Percentiles rank a stretch among this genome's conserved stretches.
These are phyloP conservation scores for Meteorus cinctellus DNA, from an alignment of 2,888 invertebrate species.

Conservation along the genomic window DNA sequence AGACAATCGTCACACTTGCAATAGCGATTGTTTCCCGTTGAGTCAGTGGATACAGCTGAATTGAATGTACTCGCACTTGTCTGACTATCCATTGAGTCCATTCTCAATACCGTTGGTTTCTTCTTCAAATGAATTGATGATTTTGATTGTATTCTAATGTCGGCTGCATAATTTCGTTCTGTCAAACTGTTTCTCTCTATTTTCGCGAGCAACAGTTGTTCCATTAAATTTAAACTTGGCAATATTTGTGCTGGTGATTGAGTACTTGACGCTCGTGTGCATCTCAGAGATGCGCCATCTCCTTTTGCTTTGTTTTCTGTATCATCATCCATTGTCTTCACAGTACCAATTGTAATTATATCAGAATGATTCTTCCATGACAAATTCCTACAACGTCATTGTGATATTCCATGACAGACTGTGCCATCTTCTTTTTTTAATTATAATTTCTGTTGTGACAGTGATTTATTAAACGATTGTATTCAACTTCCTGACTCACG, in stretches of 20 bases:
- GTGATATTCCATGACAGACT: background rate
- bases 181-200: constrained; percentile 80
- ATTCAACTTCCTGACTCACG: background rate
- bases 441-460: constrained; percentile 3
- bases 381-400: background rate
- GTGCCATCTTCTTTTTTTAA: background rate
- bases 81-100: constrained; percentile 82
- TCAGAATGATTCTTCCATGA: background rate
- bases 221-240: constrained; percentile 78
- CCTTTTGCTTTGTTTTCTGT: constrained; percentile 29
- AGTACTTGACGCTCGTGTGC: constrained; percentile 66
- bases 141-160: constrained; percentile 35
- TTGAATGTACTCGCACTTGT: constrained; percentile 77
- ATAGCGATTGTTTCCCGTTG: constrained; percentile 80
- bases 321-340: constrained; percentile 9
- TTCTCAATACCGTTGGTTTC: constrained; percentile 77
- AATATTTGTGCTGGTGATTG: constrained; percentile 75
- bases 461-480: background rate
- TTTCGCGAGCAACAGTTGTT: constrained; percentile 85
- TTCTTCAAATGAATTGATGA: constrained; percentile 48
- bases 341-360: background rate
- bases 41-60: constrained; percentile 81
- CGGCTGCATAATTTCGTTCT: constrained; percentile 56
- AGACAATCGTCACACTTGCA: constrained; percentile 90
- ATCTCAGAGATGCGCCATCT: constrained; percentile 52